Base-by-base conservation (phyloP, 2,888 invertebrate species). In the Aphrophora alni region DNA sequence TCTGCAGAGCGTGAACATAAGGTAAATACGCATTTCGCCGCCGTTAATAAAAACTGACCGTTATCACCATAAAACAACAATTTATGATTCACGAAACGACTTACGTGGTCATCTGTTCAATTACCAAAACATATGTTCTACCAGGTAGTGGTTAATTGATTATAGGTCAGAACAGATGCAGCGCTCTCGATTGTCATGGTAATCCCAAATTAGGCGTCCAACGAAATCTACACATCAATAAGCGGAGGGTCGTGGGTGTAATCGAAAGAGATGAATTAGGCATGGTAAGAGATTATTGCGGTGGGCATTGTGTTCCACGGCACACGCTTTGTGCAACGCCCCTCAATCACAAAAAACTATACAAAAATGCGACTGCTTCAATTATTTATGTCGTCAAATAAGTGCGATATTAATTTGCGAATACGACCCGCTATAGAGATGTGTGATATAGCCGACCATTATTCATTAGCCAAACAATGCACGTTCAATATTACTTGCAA, bases 211-310 rank as follows among this genome's bases (percentile, higher is more conserved):
- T 59, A 59, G 21, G 5, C 59, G 59, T 21, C 21, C 59, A 59
- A 59, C 21, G 59, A 21, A 59, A 59, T 59, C 59, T 59, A 21
- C 59, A 59, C 59, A 59, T 59, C 12, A 77, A 77, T 77, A 38
- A 10, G 5, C 69, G 14, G 69, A 26, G 70, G 25, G 75, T 27
- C 69, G 77, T 24, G 28, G 69, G 70, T 26, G 26, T 77, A 77
- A 77, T 77, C 70, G 70, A 77, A 77, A 77, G 38, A 77, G 77
- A 77, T 77, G 77, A 77, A 77, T 77, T 71, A 77, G 77, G 10
- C 21, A 38, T 25, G 38, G 21, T 21, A 59, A 59, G 44, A 77
- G 77, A 38, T 71, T 70, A 71, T 27, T 26, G 68, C 38, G 77
- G 77, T n/a, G 59, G 14, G 21, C 59, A 59, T 44, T 44, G 44